These are phyloP conservation scores for Paedocypris micromegethes DNA, from an alignment of 2,797 vertebrate genomes.

Conservation along the genomic window DNA sequence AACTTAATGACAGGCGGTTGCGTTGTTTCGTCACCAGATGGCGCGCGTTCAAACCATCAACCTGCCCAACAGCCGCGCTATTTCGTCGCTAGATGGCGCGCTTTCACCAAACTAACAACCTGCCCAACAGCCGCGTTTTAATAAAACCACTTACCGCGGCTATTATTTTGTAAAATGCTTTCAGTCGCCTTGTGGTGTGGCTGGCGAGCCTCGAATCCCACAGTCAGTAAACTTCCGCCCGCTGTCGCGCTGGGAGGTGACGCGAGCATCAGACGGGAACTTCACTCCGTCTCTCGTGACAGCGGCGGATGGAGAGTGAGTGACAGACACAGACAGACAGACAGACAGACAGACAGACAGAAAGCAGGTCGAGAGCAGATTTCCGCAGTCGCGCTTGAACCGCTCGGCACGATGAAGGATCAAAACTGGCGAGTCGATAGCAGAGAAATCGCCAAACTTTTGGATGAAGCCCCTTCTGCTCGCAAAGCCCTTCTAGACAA, in stretches of 20 bases:
- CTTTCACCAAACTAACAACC: not conserved
- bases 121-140: too few species aligned
- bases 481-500: constrained; percentile 63
- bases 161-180: not conserved
- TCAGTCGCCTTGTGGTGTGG: too few species aligned
- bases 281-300: too few species aligned
- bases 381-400: constrained; percentile 5
- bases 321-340: constrained; percentile 1
- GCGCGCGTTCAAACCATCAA: too few species aligned
- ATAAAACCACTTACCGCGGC: not conserved
- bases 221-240: too few species aligned
- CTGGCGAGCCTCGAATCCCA: too few species aligned
- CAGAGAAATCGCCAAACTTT: constrained; percentile 42
- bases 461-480: constrained; percentile 57
- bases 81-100: constrained; percentile 10
- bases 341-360: constrained; percentile 11
- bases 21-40: too few species aligned
- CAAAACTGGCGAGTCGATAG: constrained; percentile 16
- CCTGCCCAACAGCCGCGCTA: too few species aligned
- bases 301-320: too few species aligned
- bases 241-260: too few species aligned
- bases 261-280: too few species aligned
- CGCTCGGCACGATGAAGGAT: constrained; percentile 42
- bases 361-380: constrained; percentile 6
- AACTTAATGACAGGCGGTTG: too few species aligned